phyloP scores from a whole-genome alignment of 2,888 invertebrate genomes.

The Lasioglossum zephyrum region DNA sequence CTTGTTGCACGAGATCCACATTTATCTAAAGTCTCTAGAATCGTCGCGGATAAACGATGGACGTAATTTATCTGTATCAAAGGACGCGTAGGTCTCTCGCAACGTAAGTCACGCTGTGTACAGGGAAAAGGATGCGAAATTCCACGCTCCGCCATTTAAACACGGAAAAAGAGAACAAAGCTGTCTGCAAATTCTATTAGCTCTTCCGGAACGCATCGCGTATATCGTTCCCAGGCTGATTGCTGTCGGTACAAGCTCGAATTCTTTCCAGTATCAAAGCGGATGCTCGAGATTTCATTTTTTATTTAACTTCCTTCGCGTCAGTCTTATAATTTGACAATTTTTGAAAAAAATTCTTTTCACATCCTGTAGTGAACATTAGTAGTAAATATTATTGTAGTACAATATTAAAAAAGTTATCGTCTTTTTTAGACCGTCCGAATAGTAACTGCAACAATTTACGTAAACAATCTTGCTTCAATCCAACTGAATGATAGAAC shows the following conservation, averaged over 20 bases:
- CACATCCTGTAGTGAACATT: too few relatives aligned
- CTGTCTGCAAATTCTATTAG: constrained; percentile 25
- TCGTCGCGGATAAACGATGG: neutral
- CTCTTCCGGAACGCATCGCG: constrained; percentile 20
- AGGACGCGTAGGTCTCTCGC: neutral
- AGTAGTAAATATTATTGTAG: too few relatives aligned
- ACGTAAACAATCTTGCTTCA: neutral
- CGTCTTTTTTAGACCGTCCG: too few relatives aligned
- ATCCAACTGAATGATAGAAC: neutral
- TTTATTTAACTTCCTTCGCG: neutral
- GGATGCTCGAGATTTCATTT: constrained; percentile 19
- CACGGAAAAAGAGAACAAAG: constrained; percentile 22
- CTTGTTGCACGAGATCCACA: constrained; percentile 34
- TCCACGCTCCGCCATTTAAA: constrained; percentile 10
- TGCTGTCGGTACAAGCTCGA: constrained; percentile 7
- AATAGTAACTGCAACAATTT: too few relatives aligned
- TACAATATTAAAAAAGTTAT: too few relatives aligned
- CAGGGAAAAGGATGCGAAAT: constrained; percentile 7
- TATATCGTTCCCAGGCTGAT: constrained; percentile 24
- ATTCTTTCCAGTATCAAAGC: constrained; percentile 4
- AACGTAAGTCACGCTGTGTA: neutral
- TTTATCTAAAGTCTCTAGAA: neutral
- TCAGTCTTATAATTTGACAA: neutral
- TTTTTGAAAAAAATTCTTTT: too few relatives aligned
- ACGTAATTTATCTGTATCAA: constrained; percentile 14